A percentile compares a stretch with the other conserved stretches of the same genome.
phyloP scores from a whole-genome alignment of 2,113 vertebrate species.

The Circaetus cinerascens region DNA sequence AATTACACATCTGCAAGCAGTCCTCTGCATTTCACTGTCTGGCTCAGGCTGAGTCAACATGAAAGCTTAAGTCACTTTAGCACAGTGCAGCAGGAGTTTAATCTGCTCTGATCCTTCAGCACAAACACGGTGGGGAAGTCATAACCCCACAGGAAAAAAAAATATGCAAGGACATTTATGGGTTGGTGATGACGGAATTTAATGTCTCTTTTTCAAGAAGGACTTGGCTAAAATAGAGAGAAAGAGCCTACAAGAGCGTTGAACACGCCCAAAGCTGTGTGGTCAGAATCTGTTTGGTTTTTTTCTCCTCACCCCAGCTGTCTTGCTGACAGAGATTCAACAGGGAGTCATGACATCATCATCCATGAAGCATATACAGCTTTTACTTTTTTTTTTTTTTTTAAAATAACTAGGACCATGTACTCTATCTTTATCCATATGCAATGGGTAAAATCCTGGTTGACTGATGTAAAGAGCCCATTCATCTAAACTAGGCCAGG shows the following conservation, averaged over 20 bases:
- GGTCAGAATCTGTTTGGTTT: neutral
- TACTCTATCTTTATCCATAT: neutral
- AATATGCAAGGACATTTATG: neutral
- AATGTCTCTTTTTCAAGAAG: neutral
- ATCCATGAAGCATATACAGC: neutral
- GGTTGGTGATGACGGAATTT: neutral
- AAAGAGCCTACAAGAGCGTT: neutral
- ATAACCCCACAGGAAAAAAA: neutral
- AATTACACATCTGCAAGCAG: neutral
- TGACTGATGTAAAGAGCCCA: neutral
- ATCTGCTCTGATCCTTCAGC: neutral
- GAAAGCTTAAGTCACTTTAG: neutral
- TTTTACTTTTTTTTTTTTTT: neutral
- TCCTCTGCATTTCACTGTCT: neutral
- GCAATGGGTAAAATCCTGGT: neutral
- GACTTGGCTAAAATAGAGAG: neutral
- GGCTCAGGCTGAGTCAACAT: neutral
- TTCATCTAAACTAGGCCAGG: neutral
- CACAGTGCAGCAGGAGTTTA: neutral
- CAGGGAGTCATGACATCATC: neutral
- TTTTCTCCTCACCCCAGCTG: neutral
- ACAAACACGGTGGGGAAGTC: neutral
- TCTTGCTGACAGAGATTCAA: neutral
- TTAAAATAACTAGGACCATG: neutral
- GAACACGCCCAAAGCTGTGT: neutral